Base-by-base conservation (phyloP, 2,113 vertebrate genomes). In the Falcunculus frontatus region DNA sequence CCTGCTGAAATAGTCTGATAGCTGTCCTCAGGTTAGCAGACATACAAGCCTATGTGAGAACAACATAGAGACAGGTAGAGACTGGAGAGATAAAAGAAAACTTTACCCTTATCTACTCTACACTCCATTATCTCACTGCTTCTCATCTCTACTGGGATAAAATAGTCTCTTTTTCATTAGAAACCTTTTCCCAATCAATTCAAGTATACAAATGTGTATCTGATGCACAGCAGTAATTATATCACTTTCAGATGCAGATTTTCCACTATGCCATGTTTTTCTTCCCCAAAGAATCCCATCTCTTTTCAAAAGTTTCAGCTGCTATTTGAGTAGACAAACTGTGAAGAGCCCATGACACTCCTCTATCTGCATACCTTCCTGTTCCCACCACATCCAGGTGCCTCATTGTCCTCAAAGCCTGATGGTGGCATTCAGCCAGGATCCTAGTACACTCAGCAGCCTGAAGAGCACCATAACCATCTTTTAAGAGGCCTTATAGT, bases 301-400 rank as follows among this genome's bases (percentile, higher is more conserved):
- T 97, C 82, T 83, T 96, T 95, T 83, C 77, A 92, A 47, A 97
- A 81, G 52, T 76, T 96, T 96, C 94, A 96, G 92, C 72, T 95
- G 67, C 56, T 89, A 89, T 93, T 90, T 79, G 89, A 96, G 93
- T 86, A 95, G 95, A 73, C 83, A 95, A 97, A 93, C 84, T 84
- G 79, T 62, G 65, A 91, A 86, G 49, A 59, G 56, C 55, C 74
- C 59, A 78, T 4, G 4, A 80, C 26, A 29, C 70, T 89, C 30
- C 73, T 90, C 20, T 75, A 75, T 25, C 77, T 91, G 78, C 72
- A 82, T 50, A 78, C 39, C 76, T 95, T 79, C 83, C 89, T 90
- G 49, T 74, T 95, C 35, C 35, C 1, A 2, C 16, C 1, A 1
- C 95, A 95, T 32, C 44, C 53, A 59, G 60, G 44, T 70, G 64